Percentiles rank a stretch among this genome's conserved stretches.
Evolutionary conservation across 2,888 invertebrate species (phyloP).

Genomic region (Morinoia aosen): DNA sequence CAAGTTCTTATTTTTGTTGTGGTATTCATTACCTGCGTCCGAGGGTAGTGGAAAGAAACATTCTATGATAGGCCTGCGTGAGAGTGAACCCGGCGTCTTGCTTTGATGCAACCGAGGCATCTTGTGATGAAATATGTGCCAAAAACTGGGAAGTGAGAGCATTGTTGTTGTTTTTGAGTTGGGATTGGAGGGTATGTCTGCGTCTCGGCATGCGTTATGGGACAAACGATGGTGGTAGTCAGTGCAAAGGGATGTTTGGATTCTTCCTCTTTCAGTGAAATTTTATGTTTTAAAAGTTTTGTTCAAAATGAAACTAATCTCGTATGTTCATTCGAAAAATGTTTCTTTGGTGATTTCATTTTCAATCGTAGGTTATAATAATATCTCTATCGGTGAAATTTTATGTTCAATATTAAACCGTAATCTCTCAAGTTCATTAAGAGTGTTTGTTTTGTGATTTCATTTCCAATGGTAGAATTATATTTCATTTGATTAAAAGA

Average conservation of each 20-base stretch:
- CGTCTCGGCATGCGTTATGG: neutral
- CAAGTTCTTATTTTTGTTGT: neutral
- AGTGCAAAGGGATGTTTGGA: neutral
- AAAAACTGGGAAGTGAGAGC: neutral
- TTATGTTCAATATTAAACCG: too few species aligned
- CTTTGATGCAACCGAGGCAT: neutral
- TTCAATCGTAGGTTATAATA: too few species aligned
- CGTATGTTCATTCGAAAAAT: too few species aligned
- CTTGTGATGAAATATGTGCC: neutral
- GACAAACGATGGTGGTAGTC: neutral
- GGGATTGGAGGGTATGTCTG: too few species aligned
- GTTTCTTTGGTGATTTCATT: too few species aligned
- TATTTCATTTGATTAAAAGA: too few species aligned
- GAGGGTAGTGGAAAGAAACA: neutral
- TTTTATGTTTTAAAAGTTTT: neutral
- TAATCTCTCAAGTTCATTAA: too few species aligned
- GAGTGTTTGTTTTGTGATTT: too few species aligned
- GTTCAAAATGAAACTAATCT: neutral
- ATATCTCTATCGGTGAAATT: too few species aligned
- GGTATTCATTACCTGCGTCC: neutral
- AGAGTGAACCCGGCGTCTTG: neutral
- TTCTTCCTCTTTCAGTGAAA: neutral
- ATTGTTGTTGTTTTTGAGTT: too few species aligned
- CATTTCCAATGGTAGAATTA: too few species aligned
- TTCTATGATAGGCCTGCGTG: neutral